Evolutionary conservation across 2,888 invertebrate species (phyloP).

Genomic region (Anthrax anthrax): DNA sequence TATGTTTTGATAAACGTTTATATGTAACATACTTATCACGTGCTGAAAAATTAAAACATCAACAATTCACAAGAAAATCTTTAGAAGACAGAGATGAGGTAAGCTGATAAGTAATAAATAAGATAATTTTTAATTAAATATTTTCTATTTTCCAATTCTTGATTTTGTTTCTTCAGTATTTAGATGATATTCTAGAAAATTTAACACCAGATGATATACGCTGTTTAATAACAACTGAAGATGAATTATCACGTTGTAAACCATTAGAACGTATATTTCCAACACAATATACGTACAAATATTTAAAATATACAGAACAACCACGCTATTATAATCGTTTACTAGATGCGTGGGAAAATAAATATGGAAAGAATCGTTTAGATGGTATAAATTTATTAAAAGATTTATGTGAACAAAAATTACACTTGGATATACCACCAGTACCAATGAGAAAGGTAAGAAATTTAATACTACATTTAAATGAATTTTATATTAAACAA

Average conservation of each 20-base stretch:
- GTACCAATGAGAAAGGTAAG: constrained; percentile 44
- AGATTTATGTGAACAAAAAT: constrained; percentile 50
- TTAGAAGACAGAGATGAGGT: constrained; percentile 29
- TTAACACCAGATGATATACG: constrained; percentile 84
- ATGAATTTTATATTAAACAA: not conserved
- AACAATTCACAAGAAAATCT: constrained; percentile 27
- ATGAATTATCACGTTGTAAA: constrained; percentile 58
- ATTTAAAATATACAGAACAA: constrained; percentile 66
- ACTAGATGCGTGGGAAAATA: constrained; percentile 81
- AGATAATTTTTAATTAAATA: too few species aligned
- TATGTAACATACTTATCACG: constrained; percentile 54
- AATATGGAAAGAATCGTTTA: constrained; percentile 46
- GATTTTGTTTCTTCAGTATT: constrained; percentile 38
- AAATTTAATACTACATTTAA: constrained; percentile 1
- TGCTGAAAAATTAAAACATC: constrained; percentile 47
- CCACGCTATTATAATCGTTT: constrained; percentile 83
- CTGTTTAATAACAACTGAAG: constrained; percentile 70
- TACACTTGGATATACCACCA: constrained; percentile 56
- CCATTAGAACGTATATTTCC: constrained; percentile 78
- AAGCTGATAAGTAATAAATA: constrained; percentile 3
- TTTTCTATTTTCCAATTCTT: not conserved
- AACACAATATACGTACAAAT: constrained; percentile 53
- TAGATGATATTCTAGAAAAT: constrained; percentile 64
- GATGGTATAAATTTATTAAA: constrained; percentile 45
- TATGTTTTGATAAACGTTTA: constrained; percentile 53